These are phyloP conservation scores for Pentamera pediparva DNA, from an alignment of 53 echinoderm and acorn worm species.

Conservation along the genomic window DNA sequence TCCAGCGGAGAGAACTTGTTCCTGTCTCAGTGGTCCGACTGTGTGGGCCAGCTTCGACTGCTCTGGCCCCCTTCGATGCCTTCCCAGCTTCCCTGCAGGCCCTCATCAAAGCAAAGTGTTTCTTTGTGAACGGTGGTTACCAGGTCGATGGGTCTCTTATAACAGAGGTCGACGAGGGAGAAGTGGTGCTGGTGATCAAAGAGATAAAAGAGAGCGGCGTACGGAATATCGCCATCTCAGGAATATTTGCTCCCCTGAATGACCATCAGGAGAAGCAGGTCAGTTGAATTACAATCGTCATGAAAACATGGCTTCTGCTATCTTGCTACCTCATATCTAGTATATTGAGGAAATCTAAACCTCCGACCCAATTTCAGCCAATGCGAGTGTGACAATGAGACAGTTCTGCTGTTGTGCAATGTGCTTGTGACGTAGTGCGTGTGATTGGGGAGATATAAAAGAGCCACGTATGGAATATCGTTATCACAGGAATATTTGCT, in stretches of 20 bases:
- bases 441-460: slow-evolving; percentile 53
- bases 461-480: slow-evolving; percentile 52
- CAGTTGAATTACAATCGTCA: not conserved
- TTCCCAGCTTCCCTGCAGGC: slow-evolving; percentile 65
- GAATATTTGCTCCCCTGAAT: slow-evolving; percentile 83
- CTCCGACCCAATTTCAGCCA: no score
- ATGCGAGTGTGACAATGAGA: no score
- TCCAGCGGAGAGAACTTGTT: slow-evolving; percentile 63
- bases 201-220: slow-evolving; percentile 48
- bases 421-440: slow-evolving; percentile 45
- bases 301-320: not conserved
- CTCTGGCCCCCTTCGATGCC: slow-evolving; percentile 75
- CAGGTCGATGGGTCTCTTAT: slow-evolving; percentile 71
- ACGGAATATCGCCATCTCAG: slow-evolving; percentile 60
- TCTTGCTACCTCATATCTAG: no score
- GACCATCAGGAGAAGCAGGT: slow-evolving; percentile 67
- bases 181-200: slow-evolving; percentile 50
- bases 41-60: slow-evolving; percentile 69
- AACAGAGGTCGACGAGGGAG: slow-evolving; percentile 57
- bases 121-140: slow-evolving; percentile 74
- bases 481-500: slow-evolving; percentile 73
- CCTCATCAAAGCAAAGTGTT: slow-evolving; percentile 31
- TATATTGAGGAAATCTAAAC: no score
- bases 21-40: slow-evolving; percentile 80
- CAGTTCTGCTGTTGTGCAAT: no score